Conservation (phyloP, 1,140 invertebrate species). For the Stratiolaelaps scimitus region DNA sequence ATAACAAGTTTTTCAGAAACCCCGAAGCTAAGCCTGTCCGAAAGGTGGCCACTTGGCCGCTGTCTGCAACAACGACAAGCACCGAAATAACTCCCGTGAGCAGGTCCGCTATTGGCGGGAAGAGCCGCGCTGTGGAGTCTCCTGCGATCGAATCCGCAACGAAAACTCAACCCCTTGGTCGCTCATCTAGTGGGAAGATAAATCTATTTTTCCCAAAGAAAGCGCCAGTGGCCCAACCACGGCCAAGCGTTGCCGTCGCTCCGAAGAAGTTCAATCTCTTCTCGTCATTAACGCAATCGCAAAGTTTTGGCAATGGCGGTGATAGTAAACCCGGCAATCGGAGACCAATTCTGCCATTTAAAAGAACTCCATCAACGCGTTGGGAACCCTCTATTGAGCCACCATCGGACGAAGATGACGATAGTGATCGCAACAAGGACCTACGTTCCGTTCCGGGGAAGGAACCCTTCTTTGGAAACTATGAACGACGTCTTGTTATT, state of each 20-base stretch:
- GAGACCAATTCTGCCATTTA: not conserved
- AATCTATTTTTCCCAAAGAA: constrained; percentile 4
- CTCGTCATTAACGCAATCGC: not conserved
- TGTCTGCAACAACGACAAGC: no score
- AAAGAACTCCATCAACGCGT: not conserved
- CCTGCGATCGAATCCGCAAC: constrained; percentile 35
- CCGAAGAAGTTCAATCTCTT: constrained; percentile 20
- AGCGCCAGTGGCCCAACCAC: not conserved
- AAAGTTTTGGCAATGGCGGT: not conserved
- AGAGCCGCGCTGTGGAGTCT: constrained; percentile 35
- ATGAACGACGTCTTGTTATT: constrained; percentile 11
- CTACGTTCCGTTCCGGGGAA: not conserved
- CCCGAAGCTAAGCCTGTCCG: no score
- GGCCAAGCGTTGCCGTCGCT: not conserved
- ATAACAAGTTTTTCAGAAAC: not conserved
- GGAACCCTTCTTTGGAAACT: not conserved
- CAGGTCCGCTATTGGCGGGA: constrained; percentile 29
- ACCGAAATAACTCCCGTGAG: no score
- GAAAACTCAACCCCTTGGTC: constrained; percentile 38
- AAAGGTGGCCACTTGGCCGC: no score
- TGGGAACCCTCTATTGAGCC: constrained; percentile 12
- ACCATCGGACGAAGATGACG: not conserved
- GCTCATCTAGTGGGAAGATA: not conserved
- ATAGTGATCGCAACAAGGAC: not conserved
- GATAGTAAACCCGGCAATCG: not conserved